These are phyloP conservation scores for Nyctalus aviator DNA, from an alignment of 2,797 vertebrate species.

Conservation along the genomic window DNA sequence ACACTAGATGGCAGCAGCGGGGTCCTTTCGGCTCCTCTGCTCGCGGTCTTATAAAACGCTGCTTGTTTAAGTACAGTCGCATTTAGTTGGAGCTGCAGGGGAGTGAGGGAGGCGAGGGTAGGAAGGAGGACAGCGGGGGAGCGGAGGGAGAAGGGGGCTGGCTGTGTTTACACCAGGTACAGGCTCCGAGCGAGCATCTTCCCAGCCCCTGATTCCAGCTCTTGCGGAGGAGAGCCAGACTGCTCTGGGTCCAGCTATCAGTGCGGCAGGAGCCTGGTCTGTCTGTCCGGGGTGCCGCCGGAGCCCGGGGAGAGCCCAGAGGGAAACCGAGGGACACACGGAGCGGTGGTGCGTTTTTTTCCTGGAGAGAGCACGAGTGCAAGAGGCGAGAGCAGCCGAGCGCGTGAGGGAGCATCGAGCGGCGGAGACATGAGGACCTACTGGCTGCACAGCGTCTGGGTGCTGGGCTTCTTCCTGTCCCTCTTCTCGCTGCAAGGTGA, in stretches of 20 bases:
- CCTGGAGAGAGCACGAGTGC: slow-evolving; percentile 79
- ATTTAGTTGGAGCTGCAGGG: slow-evolving; percentile 92
- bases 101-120: slow-evolving; percentile 84
- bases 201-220: slow-evolving; percentile 76
- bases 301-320: slow-evolving; percentile 84
- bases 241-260: slow-evolving; percentile 79
- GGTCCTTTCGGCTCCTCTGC: slow-evolving; percentile 86
- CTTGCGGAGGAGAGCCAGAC: slow-evolving; percentile 79
- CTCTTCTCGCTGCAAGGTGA: slow-evolving; percentile 91
- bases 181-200: slow-evolving; percentile 76
- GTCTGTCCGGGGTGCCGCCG: slow-evolving; percentile 77
- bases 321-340: slow-evolving; percentile 80
- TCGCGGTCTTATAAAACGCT: slow-evolving; percentile 90
- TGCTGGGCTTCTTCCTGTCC: slow-evolving; percentile 91
- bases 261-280: slow-evolving; percentile 77
- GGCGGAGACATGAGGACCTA: slow-evolving; percentile 90
- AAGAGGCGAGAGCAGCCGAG: slow-evolving; percentile 72
- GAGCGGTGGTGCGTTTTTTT: slow-evolving; percentile 78
- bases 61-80: slow-evolving; percentile 92
- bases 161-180: slow-evolving; percentile 83
- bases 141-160: slow-evolving; percentile 82
- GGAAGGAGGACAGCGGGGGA: slow-evolving; percentile 82
- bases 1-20: slow-evolving; percentile 91
- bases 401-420: slow-evolving; percentile 77
- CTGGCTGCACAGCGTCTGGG: slow-evolving; percentile 92